Percentiles rank a stretch among this genome's conserved stretches.
Evolutionary conservation across 2,797 vertebrate genomes (phyloP).

Genomic region (Lates japonicus): DNA sequence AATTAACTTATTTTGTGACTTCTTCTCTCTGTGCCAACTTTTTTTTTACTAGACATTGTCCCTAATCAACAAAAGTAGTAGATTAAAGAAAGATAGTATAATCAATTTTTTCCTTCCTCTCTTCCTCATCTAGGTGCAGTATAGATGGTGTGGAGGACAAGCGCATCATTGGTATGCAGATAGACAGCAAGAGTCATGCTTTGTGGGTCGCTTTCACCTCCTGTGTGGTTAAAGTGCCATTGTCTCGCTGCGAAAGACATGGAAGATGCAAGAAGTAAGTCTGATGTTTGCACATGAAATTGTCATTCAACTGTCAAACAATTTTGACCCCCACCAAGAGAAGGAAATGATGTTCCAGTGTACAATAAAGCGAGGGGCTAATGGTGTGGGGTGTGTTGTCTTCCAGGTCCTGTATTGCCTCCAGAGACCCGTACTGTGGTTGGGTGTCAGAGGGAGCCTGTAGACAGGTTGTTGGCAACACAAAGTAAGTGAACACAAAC

Average conservation of each 20-base stretch:
- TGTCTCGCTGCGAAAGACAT: slow-evolving; percentile 94
- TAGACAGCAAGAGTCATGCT: slow-evolving; percentile 90
- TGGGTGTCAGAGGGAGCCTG: slow-evolving; percentile 95
- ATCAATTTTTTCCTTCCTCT: slow-evolving; percentile 4
- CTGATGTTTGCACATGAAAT: slow-evolving; percentile 8
- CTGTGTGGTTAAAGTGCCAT: slow-evolving; percentile 95
- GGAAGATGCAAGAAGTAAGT: slow-evolving; percentile 95
- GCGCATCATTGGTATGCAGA: slow-evolving; percentile 94
- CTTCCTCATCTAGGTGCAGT: slow-evolving; percentile 89
- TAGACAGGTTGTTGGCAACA: slow-evolving; percentile 87
- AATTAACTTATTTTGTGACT: slow-evolving; percentile 42
- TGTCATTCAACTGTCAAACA: not conserved
- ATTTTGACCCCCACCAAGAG: not conserved
- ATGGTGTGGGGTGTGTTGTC: slow-evolving; percentile 45
- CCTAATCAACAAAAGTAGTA: not conserved
- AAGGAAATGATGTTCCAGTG: not conserved
- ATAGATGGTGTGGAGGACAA: slow-evolving; percentile 95
- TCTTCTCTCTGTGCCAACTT: not conserved
- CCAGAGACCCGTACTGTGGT: slow-evolving; percentile 97
- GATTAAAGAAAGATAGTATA: not conserved
- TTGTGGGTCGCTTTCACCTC: slow-evolving; percentile 95
- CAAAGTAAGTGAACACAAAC: slow-evolving; percentile 87
- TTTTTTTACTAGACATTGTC: slow-evolving; percentile 1
- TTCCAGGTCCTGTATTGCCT: slow-evolving; percentile 95
- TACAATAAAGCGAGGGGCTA: slow-evolving; percentile 12